Percentiles rank a stretch among this genome's conserved stretches.
Conservation (phyloP, 2,113 vertebrate species). For the Philantomba maxwellii region DNA sequence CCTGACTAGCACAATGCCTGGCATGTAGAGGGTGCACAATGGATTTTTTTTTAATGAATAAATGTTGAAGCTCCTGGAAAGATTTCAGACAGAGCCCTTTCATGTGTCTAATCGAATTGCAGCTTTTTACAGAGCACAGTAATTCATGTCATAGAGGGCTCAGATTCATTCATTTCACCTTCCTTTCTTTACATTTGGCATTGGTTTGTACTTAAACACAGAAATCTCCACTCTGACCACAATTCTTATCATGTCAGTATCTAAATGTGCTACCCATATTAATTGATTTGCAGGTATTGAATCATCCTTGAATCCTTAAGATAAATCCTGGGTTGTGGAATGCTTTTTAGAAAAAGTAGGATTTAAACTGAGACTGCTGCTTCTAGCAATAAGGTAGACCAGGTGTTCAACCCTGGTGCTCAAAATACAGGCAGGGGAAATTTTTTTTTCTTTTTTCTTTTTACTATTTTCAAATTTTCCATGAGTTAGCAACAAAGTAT, state of each 20-base stretch:
- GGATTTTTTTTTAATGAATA: not conserved
- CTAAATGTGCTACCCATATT: not conserved
- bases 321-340: not conserved
- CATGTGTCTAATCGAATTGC: not conserved
- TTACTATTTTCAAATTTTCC: not conserved
- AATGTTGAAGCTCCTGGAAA: not conserved
- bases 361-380: not conserved
- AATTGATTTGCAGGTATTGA: not conserved
- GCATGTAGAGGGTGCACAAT: not conserved
- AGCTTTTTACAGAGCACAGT: not conserved
- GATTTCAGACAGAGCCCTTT: not conserved
- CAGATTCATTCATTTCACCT: not conserved
- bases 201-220: not conserved
- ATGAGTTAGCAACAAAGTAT: not conserved
- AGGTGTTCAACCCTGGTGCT: not conserved
- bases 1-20: not conserved
- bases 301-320: not conserved
- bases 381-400: not conserved
- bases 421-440: not conserved
- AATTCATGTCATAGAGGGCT: not conserved
- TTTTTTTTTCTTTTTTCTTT: not conserved
- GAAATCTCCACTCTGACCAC: not conserved
- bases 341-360: not conserved
- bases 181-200: not conserved
- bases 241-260: not conserved